These are phyloP conservation scores for Bufotes viridis DNA, from an alignment of 2,797 vertebrate genomes.

Conservation along the genomic window DNA sequence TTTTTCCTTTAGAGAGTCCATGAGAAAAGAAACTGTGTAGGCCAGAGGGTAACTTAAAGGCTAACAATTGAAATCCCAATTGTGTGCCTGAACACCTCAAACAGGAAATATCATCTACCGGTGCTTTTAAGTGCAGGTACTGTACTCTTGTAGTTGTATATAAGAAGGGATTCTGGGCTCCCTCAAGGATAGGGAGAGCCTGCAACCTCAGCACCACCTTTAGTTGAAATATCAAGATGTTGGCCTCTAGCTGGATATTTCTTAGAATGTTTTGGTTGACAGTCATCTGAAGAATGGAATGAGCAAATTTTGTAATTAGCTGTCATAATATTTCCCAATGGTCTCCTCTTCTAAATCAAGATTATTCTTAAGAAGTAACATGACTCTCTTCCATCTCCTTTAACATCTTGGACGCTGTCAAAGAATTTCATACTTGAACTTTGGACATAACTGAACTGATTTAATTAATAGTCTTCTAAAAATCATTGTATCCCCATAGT, in stretches of 20 bases:
- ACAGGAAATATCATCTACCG: too few species aligned
- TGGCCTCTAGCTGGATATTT: background rate
- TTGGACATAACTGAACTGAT: background rate
- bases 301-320: background rate
- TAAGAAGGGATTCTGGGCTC: too few species aligned
- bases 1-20: too few species aligned
- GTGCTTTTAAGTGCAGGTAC: too few species aligned
- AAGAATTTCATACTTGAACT: slow-evolving; percentile 7
- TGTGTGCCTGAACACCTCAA: too few species aligned
- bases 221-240: background rate
- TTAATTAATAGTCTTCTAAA: slow-evolving; percentile 7
- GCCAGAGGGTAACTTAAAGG: too few species aligned
- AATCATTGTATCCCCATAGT: slow-evolving; percentile 11
- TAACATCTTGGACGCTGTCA: slow-evolving; percentile 12
- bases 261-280: background rate
- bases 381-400: background rate
- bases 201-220: too few species aligned
- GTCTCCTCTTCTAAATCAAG: slow-evolving; percentile 6
- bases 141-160: too few species aligned
- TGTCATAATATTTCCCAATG: slow-evolving; percentile 7
- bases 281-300: background rate
- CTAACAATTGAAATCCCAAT: too few species aligned
- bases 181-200: too few species aligned
- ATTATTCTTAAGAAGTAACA: slow-evolving; percentile 12
- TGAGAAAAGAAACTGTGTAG: too few species aligned